Evolutionary conservation across 1,140 invertebrate species (phyloP).

Genomic region (Marisa cornuarietis): DNA sequence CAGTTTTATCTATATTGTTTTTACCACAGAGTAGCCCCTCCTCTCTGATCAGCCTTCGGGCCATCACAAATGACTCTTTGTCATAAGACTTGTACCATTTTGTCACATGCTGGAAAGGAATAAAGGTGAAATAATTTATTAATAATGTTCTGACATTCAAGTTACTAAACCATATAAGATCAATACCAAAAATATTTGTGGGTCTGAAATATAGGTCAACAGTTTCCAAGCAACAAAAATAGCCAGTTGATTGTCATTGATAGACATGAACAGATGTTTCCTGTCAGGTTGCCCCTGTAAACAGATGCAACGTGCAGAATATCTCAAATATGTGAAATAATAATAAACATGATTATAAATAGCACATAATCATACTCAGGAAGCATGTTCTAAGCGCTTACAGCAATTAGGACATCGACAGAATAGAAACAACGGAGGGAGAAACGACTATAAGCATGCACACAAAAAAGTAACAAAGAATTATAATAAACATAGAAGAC

Average conservation of each 20-base stretch:
- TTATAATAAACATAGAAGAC: not conserved
- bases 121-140: not conserved
- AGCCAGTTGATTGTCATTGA: no score
- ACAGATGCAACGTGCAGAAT: not conserved
- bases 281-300: no score
- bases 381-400: no score
- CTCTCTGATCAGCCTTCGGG: conserved; percentile 85
- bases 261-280: no score
- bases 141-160: no score
- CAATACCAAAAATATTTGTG: no score
- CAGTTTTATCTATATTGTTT: conserved; percentile 6
- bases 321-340: not conserved
- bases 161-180: no score
- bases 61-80: conserved; percentile 81
- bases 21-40: conserved; percentile 93
- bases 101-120: conserved; percentile 75
- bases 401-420: no score
- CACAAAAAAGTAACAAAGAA: not conserved
- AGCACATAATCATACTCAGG: not conserved
- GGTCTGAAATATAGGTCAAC: no score
- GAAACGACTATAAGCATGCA: not conserved
- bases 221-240: no score
- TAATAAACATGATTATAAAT: not conserved
- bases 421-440: not conserved
- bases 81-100: conserved; percentile 90